Evolutionary conservation across 2,797 vertebrate genomes (phyloP).

Genomic region (Peromyscus melanophrys): DNA sequence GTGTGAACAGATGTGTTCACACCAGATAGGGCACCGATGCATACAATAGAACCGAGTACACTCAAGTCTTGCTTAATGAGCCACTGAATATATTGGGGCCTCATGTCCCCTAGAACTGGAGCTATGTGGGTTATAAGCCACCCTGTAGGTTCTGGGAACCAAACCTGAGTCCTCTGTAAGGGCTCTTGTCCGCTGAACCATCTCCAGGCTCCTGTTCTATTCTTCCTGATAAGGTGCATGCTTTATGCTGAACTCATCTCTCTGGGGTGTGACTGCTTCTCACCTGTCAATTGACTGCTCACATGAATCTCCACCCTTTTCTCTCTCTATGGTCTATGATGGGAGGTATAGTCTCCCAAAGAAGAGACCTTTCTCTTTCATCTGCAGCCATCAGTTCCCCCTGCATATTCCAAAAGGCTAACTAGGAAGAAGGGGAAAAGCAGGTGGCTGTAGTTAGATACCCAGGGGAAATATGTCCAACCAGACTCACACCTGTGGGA

Average conservation of each 20-base stretch:
- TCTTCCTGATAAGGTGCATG: background rate
- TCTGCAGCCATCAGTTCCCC: constrained; percentile 19
- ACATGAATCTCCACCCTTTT: background rate
- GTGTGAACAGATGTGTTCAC: background rate
- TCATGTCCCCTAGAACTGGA: background rate
- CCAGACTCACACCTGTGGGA: constrained; percentile 21
- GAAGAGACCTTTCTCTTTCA: constrained; percentile 25
- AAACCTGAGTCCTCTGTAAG: background rate
- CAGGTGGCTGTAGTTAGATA: background rate
- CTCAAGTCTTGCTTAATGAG: background rate
- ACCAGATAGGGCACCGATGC: background rate
- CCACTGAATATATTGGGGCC: background rate
- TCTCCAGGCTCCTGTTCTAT: background rate
- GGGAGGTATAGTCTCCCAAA: background rate
- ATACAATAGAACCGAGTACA: background rate
- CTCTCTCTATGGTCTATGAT: background rate
- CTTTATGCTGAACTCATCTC: constrained; percentile 22
- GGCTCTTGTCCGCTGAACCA: background rate
- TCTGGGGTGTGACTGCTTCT: background rate
- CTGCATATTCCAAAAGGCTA: constrained; percentile 24
- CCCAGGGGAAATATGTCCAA: background rate
- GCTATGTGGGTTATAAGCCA: background rate
- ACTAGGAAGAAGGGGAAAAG: constrained; percentile 57
- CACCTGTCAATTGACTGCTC: constrained; percentile 16
- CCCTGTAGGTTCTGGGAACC: background rate